Evolutionary conservation across 92 coral and sea anemone species (phyloP), one percentile per base, ranked within the genome.

Genomic region (Nematostella vectensis): DNA sequence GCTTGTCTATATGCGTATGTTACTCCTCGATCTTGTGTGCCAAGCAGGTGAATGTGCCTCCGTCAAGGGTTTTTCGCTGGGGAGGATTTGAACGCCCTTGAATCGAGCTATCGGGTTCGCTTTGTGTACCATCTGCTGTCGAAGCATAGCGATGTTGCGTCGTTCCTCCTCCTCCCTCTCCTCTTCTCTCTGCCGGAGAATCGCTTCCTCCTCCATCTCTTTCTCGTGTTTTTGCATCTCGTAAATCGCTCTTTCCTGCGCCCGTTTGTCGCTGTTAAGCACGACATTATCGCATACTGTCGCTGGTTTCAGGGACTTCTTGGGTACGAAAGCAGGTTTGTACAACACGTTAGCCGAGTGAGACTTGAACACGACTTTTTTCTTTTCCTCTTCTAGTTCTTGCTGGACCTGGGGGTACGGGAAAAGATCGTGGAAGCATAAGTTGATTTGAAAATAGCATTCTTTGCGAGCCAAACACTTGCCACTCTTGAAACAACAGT

Each of bases 51-150:
- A 91, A 22, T 66, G 75, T 0, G 98, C 84, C n/a, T 66, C 52
- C 2, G 98, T 91, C 15, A 91, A 63, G 12, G 82, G 83, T 56
- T 63, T 80, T 0, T 71, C 75, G 61, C 98, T 91, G 4, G 79
- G 81, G 28, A 65, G 57, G 9, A 91, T 72, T 19, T 71, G 60
- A 0, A 91, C 77, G 4, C 49, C 25, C 49, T 77, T 80, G 74
- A 65, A 91, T 59, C 71, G 81, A 31, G 88, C 79, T 12, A 91
- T 81, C 12, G 98, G 98, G 27, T 91, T 88, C 0, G 89, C 65
- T 25, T 91, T 91, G 70, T 91, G 98, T 2, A 91, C 98, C 53
- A 91, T 68, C 31, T 86, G 87, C 43, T 81, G 85, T 52, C 98
- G 63, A 25, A 91, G 69, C 17, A 50, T 29, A 22, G 59, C 83